phyloP scores from a whole-genome alignment of 2,113 vertebrate genomes.

The Panurus biarmicus region DNA sequence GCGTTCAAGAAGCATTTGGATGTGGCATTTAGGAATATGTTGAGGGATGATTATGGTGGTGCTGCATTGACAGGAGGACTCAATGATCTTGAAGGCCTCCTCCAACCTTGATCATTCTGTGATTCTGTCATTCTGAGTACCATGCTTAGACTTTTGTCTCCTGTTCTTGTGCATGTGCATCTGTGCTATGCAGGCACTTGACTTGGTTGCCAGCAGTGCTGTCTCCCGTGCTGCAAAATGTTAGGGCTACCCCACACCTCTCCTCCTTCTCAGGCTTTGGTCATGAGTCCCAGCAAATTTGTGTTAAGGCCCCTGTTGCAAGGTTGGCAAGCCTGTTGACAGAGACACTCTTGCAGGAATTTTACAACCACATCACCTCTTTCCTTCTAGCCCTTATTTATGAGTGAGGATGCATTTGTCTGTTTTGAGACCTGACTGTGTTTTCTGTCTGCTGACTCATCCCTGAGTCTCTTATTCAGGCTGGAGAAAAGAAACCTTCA shows the following conservation, averaged over 20 bases:
- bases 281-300: background rate
- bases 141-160: background rate
- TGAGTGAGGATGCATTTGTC: background rate
- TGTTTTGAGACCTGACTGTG: background rate
- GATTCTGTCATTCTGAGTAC: background rate
- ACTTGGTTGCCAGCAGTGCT: background rate
- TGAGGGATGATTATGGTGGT: background rate
- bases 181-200: background rate
- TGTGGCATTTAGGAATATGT: background rate
- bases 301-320: rapidly evolving
- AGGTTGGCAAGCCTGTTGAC: background rate
- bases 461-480: background rate
- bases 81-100: background rate
- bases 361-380: background rate
- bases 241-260: background rate
- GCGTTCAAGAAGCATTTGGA: background rate
- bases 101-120: background rate
- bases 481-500: background rate
- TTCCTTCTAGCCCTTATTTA: background rate
- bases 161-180: background rate
- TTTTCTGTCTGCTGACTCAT: background rate
- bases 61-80: background rate
- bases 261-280: background rate
- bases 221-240: background rate
- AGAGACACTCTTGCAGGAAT: background rate